Evolutionary conservation across 2,888 invertebrate species (phyloP).

Genomic region (Athrips mouffetella): DNA sequence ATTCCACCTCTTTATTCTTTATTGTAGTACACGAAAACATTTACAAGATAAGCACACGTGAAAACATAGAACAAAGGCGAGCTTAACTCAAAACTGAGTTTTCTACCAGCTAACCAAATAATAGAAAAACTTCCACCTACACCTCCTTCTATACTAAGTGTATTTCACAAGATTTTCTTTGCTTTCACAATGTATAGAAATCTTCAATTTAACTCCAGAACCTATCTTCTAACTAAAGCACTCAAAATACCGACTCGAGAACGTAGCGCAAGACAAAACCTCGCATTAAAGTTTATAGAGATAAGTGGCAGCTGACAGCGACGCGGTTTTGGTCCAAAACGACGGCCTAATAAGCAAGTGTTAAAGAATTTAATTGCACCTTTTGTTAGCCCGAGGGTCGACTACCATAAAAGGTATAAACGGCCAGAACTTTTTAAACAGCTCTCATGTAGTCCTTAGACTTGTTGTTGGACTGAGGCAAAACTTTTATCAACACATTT

Average conservation of each 20-base stretch:
- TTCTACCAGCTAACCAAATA: too few species aligned
- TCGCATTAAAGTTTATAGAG: conserved; percentile 5
- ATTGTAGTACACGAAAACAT: too few species aligned
- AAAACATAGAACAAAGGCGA: too few species aligned
- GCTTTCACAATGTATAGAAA: too few species aligned
- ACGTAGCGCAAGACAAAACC: not conserved
- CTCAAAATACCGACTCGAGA: not conserved
- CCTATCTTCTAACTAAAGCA: not conserved
- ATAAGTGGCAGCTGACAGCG: conserved; percentile 20
- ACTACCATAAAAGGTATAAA: conserved; percentile 24
- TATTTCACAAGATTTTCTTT: too few species aligned
- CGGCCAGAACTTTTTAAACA: conserved; percentile 4
- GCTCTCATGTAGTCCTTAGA: not conserved
- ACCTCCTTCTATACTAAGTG: too few species aligned
- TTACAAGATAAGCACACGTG: too few species aligned
- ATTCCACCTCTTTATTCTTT: too few species aligned
- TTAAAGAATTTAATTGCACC: conserved; percentile 28
- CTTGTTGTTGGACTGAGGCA: not conserved
- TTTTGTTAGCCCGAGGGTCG: conserved; percentile 23
- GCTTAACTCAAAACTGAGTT: too few species aligned
- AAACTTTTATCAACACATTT: not conserved
- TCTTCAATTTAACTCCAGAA: conserved; percentile 4
- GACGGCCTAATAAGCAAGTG: conserved; percentile 27
- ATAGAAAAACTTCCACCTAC: too few species aligned
- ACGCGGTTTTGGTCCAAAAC: conserved; percentile 18